Conservation (phyloP, 2,888 invertebrate genomes). For the Napeogenes sylphis region DNA sequence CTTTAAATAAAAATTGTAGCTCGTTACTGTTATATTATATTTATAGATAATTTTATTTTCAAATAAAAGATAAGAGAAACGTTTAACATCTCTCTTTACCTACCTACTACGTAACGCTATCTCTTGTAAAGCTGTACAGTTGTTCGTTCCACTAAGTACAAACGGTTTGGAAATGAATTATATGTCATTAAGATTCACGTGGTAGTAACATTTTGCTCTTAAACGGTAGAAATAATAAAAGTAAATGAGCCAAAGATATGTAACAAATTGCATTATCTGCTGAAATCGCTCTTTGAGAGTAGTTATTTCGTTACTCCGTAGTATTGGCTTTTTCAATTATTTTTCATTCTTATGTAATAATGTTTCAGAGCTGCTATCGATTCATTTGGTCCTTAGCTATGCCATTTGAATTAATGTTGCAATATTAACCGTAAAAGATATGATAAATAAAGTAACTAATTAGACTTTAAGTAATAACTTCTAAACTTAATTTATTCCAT, state of each 20-base stretch:
- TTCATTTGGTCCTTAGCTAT: too few species aligned
- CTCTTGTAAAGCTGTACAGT: background rate
- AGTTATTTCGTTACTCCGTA: conserved; percentile 44
- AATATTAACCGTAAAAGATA: too few species aligned
- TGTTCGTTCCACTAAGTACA: conserved; percentile 21
- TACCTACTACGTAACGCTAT: too few species aligned
- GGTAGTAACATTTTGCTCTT: conserved; percentile 42
- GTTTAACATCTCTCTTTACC: too few species aligned
- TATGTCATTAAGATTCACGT: conserved; percentile 45
- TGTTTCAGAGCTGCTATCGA: background rate
- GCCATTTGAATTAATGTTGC: too few species aligned
- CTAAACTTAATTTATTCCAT: too few species aligned
- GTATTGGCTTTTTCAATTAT: conserved; percentile 4
- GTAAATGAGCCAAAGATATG: conserved; percentile 50
- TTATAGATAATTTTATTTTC: too few species aligned
- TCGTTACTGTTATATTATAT: too few species aligned
- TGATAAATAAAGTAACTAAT: too few species aligned
- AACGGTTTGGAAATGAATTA: conserved; percentile 37
- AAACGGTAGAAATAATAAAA: conserved; percentile 50
- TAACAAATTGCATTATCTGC: conserved; percentile 66
- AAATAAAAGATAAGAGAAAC: too few species aligned
- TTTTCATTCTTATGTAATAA: conserved; percentile 6
- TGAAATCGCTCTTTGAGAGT: conserved; percentile 55
- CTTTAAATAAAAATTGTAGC: too few species aligned
- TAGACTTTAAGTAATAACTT: background rate